Evolutionary conservation across 2,113 vertebrate genomes (phyloP), one percentile per base, ranked within the genome.

Genomic region (Hemiscyllium ocellatum): DNA sequence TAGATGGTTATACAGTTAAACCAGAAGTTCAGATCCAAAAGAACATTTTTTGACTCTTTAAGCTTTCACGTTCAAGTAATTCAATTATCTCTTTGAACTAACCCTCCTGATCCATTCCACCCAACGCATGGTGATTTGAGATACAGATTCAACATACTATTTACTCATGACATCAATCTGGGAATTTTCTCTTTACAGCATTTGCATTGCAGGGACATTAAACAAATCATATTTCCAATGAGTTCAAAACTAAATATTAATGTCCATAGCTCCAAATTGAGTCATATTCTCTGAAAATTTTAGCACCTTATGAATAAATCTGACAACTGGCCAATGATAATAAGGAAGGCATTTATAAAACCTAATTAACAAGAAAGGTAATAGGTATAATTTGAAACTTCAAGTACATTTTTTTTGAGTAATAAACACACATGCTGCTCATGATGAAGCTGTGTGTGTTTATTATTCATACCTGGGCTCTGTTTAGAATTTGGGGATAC

Each of bases 1-100:
- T 96, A 96, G 96, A 96, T 96, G 96, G 97, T 96, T 97, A 97
- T 96, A 97, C 96, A 96, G 96, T 96, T 96, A 97, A 97, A 97
- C 97, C 96, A 97, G 96, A 97, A 96, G 96, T 96, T 96, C 12
- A 96, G 97, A 96, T 96, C 96, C 96, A 97, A 96, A 47, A 96
- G 97, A 97, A 97, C 97, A 97, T 29, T 72, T 95, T 72, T 72
- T 72, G 22, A 24, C 20, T 70, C 66, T 15, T 96, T 95, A 47
- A 7, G 96, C 66, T 97, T 96, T 96, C 91, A 95, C 42, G 96
- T 95, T 50, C 29, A 52, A 50, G 50, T 22, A 15, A 50, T 72
- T 33, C 26, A 95, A 72, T 95, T 12, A 26, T 96, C 96, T 87
- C 66, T 12, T 56, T 95, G 96, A 76, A 8, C 56, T 95, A 96